Percentiles rank a stretch among this genome's conserved stretches.
phyloP scores from a whole-genome alignment of 1,140 invertebrate genomes.

The Philopotamus ludificatus region DNA sequence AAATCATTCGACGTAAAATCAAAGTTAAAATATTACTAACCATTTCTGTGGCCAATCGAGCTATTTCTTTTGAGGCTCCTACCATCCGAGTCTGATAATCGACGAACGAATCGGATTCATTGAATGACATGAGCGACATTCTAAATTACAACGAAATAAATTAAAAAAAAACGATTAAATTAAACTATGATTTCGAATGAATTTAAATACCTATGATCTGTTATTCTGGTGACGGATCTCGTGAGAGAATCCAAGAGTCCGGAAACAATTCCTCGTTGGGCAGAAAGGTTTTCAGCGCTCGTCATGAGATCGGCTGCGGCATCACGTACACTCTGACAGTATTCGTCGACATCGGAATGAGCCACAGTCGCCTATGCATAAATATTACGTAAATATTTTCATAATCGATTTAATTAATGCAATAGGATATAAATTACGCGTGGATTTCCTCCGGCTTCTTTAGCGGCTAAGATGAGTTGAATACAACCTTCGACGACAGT shows the following conservation, averaged over 20 bases:
- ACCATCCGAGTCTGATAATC: slow-evolving; percentile 98
- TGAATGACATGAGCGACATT: slow-evolving; percentile 57
- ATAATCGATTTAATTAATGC: slow-evolving; percentile 1
- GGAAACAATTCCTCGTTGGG: slow-evolving; percentile 80
- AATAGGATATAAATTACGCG: slow-evolving; percentile 54
- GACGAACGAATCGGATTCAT: slow-evolving; percentile 75
- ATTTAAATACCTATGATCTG: slow-evolving; percentile 60
- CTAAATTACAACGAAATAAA: slow-evolving; percentile 42
- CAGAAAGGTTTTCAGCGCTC: slow-evolving; percentile 80
- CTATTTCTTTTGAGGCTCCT: slow-evolving; percentile 89
- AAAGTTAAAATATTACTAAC: slow-evolving; percentile 59
- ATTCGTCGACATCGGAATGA: slow-evolving; percentile 83
- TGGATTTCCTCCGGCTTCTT: slow-evolving; percentile 91
- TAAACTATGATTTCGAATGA: not conserved
- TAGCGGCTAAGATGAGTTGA: slow-evolving; percentile 81
- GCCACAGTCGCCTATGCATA: slow-evolving; percentile 64
- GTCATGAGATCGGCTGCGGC: slow-evolving; percentile 79
- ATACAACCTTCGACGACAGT: slow-evolving; percentile 89
- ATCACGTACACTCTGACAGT: slow-evolving; percentile 73
- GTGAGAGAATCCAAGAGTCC: slow-evolving; percentile 89
- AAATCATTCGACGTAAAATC: too few relatives aligned
- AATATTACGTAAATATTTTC: not conserved
- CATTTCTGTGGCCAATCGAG: slow-evolving; percentile 90
- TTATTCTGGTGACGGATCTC: slow-evolving; percentile 78
- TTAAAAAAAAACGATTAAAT: not conserved